These are phyloP conservation scores for Sciurus vulgaris DNA, from an alignment of 2,797 vertebrate genomes.

Conservation along the genomic window DNA sequence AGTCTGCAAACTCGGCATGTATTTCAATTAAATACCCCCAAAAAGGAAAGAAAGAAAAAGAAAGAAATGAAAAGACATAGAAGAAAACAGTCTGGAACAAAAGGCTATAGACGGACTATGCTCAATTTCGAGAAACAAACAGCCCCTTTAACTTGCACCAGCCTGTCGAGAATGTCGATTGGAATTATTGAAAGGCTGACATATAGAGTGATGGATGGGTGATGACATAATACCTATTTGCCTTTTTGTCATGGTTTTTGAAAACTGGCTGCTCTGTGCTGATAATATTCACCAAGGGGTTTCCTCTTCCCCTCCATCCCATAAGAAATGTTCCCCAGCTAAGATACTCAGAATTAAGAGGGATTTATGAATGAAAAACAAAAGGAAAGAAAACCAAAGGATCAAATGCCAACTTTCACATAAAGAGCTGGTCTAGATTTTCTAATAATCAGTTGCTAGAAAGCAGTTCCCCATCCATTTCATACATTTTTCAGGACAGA, in stretches of 20 bases:
- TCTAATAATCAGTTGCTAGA: slow-evolving; percentile 47
- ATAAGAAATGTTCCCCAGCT: slow-evolving; percentile 77
- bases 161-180: slow-evolving; percentile 77
- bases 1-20: slow-evolving; percentile 81
- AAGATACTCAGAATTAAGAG: slow-evolving; percentile 75
- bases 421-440: slow-evolving; percentile 63
- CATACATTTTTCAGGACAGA: slow-evolving; percentile 33
- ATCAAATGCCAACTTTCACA: slow-evolving; percentile 40
- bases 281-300: slow-evolving; percentile 82
- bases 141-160: slow-evolving; percentile 71
- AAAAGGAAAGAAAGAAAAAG: slow-evolving; percentile 76
- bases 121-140: slow-evolving; percentile 78
- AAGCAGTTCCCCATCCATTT: neutral
- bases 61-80: slow-evolving; percentile 76
- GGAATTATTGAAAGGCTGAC: slow-evolving; percentile 81
- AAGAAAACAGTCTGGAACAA: slow-evolving; percentile 77
- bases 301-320: slow-evolving; percentile 57
- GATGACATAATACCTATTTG: slow-evolving; percentile 82
- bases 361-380: slow-evolving; percentile 70
- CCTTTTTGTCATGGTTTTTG: slow-evolving; percentile 75
- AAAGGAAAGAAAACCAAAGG: slow-evolving; percentile 57
- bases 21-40: slow-evolving; percentile 84
- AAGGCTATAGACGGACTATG: slow-evolving; percentile 72
- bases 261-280: slow-evolving; percentile 81
- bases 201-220: slow-evolving; percentile 78